These are phyloP conservation scores for Parelbella ahira DNA, from an alignment of 2,888 invertebrate genomes.

Conservation along the genomic window DNA sequence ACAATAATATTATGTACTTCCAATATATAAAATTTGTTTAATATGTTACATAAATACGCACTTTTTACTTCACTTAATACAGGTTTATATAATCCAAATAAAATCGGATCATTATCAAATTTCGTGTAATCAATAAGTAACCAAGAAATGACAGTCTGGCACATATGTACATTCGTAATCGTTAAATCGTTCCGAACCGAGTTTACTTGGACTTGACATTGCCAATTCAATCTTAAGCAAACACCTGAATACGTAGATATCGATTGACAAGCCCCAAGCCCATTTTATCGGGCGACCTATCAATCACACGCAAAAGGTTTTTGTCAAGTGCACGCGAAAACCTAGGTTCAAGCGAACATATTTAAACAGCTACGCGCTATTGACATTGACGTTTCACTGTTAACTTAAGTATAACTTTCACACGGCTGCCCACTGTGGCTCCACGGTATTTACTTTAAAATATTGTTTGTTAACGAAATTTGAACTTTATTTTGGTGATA, in stretches of 20 bases:
- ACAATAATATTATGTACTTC: too few relatives aligned
- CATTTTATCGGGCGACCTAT: conserved; percentile 37
- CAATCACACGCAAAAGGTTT: conserved; percentile 34
- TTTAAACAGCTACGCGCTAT: conserved; percentile 28
- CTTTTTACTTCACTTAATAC: too few relatives aligned
- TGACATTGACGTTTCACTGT: conserved; percentile 37
- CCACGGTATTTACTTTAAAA: background rate
- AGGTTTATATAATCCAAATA: too few relatives aligned
- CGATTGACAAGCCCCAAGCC: conserved; percentile 7
- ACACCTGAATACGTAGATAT: conserved; percentile 22
- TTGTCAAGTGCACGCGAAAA: conserved; percentile 37
- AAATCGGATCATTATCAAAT: too few relatives aligned
- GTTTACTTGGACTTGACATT: conserved; percentile 36
- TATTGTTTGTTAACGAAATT: conserved; percentile 18
- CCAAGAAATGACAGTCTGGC: too few relatives aligned
- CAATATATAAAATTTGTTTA: too few relatives aligned
- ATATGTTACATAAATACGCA: too few relatives aligned
- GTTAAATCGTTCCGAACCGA: too few relatives aligned
- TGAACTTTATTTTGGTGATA: conserved; percentile 4
- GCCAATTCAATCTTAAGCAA: conserved; percentile 29
- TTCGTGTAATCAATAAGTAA: too few relatives aligned
- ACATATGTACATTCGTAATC: too few relatives aligned
- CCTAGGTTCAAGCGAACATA: conserved; percentile 37
- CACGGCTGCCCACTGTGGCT: conserved; percentile 29
- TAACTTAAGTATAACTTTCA: conserved; percentile 36